Evolutionary conservation across 2,797 vertebrate genomes (phyloP).

Genomic region (Siniperca undulata): DNA sequence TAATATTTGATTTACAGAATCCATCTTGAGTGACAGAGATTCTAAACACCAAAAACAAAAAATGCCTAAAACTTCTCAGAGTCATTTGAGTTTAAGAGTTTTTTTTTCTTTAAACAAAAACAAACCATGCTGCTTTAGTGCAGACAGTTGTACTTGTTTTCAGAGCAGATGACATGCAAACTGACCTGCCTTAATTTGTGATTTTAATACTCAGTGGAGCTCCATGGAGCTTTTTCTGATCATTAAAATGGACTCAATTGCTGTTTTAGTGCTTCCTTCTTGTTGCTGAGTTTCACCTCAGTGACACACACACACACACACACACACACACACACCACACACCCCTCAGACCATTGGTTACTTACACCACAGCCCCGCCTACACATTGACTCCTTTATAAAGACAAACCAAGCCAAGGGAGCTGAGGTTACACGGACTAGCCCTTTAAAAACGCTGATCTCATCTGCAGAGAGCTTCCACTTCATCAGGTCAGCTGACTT

Average conservation of each 20-base stretch:
- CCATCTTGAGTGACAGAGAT: neutral
- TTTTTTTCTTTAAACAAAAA: neutral
- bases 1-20: neutral
- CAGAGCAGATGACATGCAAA: no score
- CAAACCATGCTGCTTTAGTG: neutral
- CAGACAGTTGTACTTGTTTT: neutral
- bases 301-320: constrained; percentile 37
- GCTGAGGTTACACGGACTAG: constrained; percentile 64
- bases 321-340: constrained; percentile 28
- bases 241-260: constrained; percentile 10
- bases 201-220: neutral
- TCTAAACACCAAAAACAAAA: neutral
- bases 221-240: neutral
- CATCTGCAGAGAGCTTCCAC: neutral
- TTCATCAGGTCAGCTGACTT: constrained; percentile 23
- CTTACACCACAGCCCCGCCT: constrained; percentile 44
- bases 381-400: constrained; percentile 74
- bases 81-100: neutral
- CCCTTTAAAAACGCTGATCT: constrained; percentile 65
- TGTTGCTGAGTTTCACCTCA: constrained; percentile 49
- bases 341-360: constrained; percentile 78
- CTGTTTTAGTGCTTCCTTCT: constrained; percentile 58
- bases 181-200: neutral
- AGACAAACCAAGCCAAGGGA: constrained; percentile 55
- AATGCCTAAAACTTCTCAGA: neutral